Percentiles rank a stretch among this genome's conserved stretches.
phyloP scores from a whole-genome alignment of 2,113 vertebrate species.

The Antechinus flavipes region DNA sequence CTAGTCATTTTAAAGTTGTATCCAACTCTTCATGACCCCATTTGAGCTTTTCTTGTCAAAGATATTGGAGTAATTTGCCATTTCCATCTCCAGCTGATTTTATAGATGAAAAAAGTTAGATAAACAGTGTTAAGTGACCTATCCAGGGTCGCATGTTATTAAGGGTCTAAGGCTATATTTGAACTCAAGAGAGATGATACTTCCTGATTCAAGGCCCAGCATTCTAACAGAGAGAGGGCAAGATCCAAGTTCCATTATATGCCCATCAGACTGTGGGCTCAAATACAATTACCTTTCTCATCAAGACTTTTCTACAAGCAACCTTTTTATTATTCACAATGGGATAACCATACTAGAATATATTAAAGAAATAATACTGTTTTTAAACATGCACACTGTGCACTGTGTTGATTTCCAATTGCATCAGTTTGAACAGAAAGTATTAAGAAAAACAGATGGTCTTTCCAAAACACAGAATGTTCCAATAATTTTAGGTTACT shows the following conservation, averaged over 20 bases:
- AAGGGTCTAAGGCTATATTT: too few species aligned
- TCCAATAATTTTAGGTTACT: not conserved
- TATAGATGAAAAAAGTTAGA: too few species aligned
- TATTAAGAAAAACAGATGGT: constrained; percentile 9
- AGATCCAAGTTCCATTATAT: not conserved
- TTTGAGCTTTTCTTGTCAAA: too few species aligned
- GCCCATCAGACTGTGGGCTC: not conserved
- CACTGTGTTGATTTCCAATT: too few species aligned
- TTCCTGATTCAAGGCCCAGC: not conserved
- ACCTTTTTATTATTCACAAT: not conserved
- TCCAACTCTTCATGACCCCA: not conserved
- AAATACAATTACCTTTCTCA: not conserved
- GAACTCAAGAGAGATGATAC: too few species aligned
- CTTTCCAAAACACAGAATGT: not conserved
- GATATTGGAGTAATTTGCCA: too few species aligned
- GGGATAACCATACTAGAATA: not conserved
- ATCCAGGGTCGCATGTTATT: too few species aligned
- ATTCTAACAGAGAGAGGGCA: not conserved
- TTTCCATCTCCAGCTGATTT: too few species aligned
- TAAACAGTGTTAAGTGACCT: too few species aligned
- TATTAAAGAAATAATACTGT: not conserved
- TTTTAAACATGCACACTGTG: not conserved
- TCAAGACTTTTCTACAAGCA: not conserved
- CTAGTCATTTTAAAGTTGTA: not conserved
- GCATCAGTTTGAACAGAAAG: not conserved